Evolutionary conservation across 2,113 vertebrate genomes (phyloP).

Genomic region (Candoia aspera): DNA sequence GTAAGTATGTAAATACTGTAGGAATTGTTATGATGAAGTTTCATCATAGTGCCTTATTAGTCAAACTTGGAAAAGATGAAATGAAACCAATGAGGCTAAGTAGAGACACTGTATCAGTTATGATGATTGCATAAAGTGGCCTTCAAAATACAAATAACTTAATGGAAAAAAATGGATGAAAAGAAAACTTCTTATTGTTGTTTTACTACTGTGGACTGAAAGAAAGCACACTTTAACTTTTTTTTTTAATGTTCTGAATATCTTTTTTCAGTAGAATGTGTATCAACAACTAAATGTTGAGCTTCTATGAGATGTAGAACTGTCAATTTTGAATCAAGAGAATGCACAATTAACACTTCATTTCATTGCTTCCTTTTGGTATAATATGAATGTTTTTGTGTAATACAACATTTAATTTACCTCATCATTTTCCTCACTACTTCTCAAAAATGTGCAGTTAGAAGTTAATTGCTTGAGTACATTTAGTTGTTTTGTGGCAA

Average conservation of each 20-base stretch:
- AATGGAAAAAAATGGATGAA: not conserved
- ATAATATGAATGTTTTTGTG: constrained; percentile 9
- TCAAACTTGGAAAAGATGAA: too few relatives aligned
- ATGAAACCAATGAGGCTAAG: not conserved
- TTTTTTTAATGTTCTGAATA: not conserved
- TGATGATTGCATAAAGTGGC: not conserved
- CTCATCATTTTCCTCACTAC: constrained; percentile 2
- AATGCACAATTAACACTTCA: not conserved
- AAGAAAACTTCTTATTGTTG: not conserved
- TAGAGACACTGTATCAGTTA: not conserved
- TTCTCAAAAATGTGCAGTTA: constrained; percentile 17
- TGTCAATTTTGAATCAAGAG: not conserved
- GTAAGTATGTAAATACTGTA: too few relatives aligned
- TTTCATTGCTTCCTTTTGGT: constrained; percentile 15
- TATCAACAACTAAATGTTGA: not conserved
- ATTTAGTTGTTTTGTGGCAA: constrained; percentile 15
- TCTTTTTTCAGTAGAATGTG: not conserved
- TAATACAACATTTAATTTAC: constrained; percentile 16
- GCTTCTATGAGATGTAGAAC: not conserved
- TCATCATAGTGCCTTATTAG: too few relatives aligned
- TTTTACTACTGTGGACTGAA: not conserved
- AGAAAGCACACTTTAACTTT: not conserved
- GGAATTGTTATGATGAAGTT: too few relatives aligned
- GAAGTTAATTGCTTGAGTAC: constrained; percentile 27
- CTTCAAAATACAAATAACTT: not conserved